Evolutionary conservation across 2,797 vertebrate species (phyloP), one percentile per base, ranked within the genome.

Genomic region (Anabacerthia variegaticeps): DNA sequence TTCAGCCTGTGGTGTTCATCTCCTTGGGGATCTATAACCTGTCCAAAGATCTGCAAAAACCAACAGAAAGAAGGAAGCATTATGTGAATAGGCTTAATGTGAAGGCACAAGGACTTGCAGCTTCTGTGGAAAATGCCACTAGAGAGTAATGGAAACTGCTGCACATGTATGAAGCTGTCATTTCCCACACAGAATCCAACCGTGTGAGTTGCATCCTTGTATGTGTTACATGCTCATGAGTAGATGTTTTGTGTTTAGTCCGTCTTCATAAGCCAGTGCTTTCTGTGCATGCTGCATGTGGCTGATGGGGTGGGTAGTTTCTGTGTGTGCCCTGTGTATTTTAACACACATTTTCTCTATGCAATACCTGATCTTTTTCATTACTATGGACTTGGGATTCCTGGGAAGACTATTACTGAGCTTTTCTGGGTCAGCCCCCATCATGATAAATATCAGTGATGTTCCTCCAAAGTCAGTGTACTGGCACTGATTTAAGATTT

Each of bases 261-360:
- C 55, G 20, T 12, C 23, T 56, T 52, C 26, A 15, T 6, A 7
- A 56, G 14, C 30, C 61, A 8, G 39, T 27, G 62, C 23, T 82
- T 23, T 43, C 23, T 69, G 41, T 41, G 37, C 19, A 11, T 1
- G 0, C 30, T 54, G 28, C 20, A 3, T 8, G 28, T 43, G 24
- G 36, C 44, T 48, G 21, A 37, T 48, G 39, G 43, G 1, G 3
- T 39, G 5, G 30, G 7, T 88, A 41, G 7, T 59, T 92, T 61
- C 66, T 0, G 0, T 11, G 19, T 20, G 27, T 44, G 62, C 32
- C 15, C 16, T 1, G 0, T 37, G 34, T 6, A 34, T 43, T n/a
- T 2, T 0, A 71, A 39, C 10, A 43, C 28, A 2, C 20, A 23
- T 85, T 66, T 91, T 55, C 75, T 48, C 12, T 10, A 59, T 23